Percentiles rank a stretch among this genome's conserved stretches.
phyloP scores from a whole-genome alignment of 2,888 invertebrate species.

The Dascillus cervinus region DNA sequence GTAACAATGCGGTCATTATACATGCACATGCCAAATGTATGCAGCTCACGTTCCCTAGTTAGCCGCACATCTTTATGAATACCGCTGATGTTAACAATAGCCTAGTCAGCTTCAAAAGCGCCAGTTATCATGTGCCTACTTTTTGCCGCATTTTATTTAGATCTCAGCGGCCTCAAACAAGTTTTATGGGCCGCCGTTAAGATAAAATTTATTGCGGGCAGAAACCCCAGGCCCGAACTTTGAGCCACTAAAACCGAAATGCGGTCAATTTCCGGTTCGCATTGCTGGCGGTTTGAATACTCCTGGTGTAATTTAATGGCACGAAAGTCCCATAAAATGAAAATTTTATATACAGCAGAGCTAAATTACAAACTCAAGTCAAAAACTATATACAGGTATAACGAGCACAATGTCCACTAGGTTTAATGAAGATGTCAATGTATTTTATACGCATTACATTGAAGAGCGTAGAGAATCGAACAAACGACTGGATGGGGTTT shows the following conservation, averaged over 20 bases:
- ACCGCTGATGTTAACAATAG: slow-evolving; percentile 37
- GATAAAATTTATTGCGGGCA: neutral
- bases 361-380: slow-evolving; percentile 20
- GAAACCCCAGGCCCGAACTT: too few species aligned
- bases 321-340: slow-evolving; percentile 16
- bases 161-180: slow-evolving; percentile 20
- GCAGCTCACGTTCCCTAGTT: slow-evolving; percentile 36
- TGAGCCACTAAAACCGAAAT: too few species aligned
- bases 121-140: slow-evolving; percentile 33
- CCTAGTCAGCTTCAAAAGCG: slow-evolving; percentile 32
- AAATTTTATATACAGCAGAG: slow-evolving; percentile 22
- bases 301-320: neutral
- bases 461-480: slow-evolving; percentile 35
- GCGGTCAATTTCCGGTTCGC: too few species aligned
- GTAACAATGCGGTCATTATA: slow-evolving; percentile 37
- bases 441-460: slow-evolving; percentile 25
- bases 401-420: slow-evolving; percentile 23
- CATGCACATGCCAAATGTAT: slow-evolving; percentile 33
- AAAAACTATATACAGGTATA: slow-evolving; percentile 26
- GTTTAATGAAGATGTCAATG: slow-evolving; percentile 29
- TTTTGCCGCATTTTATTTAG: slow-evolving; percentile 26
- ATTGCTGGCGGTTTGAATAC: neutral
- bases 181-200: slow-evolving; percentile 2
- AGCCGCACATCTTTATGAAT: slow-evolving; percentile 37
- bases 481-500: slow-evolving; percentile 29